Evolutionary conservation across 2,888 invertebrate genomes (phyloP), one percentile per base, ranked within the genome.

Genomic region (Trypoxylon attenuatum): DNA sequence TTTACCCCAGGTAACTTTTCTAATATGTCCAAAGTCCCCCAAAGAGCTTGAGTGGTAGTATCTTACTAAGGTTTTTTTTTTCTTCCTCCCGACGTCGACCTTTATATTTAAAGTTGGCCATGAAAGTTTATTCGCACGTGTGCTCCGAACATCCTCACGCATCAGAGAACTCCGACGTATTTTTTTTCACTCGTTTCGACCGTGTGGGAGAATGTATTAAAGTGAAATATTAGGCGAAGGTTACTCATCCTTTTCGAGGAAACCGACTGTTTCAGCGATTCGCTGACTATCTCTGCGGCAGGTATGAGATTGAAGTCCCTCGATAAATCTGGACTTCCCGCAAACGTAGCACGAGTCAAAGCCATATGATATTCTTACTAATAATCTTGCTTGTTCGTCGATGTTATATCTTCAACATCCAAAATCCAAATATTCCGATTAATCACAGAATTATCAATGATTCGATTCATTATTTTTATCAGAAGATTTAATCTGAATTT

Each of bases 271-370:
- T 41, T 51, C 41, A 41, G 41, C 10, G 42, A n/a, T 43, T 42
- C 15, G 29, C 29, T 13, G 21, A 16, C 16, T 16, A 22, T 50
- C 22, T 13, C 13, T 3, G 15, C 10, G 45, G 25, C 45, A 39
- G 27, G 22, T 13, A 21, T 8, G 13, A 18, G 16, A 39, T 57
- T 29, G 50, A 22, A 18, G 38, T 46, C 42, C 50, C 16, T 27
- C 33, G 45, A 51, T 47, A 53, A 45, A 60, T 50, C 51, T 56
- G 27, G n/a, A 38, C 47, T 15, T 56, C 41, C 16, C 42, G 43
- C 41, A 15, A 27, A 22, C 50, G 55, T 55, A 50, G 51, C 61
- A 29, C 27, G 29, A 21, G 29, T 38, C 19, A 42, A n/a, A 13
- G 5, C 5, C 15, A 15, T n/a, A n/a, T n/a, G 19, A 47, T 27